Percentiles rank a stretch among this genome's conserved stretches.
phyloP scores from a whole-genome alignment of 2,888 invertebrate species.

The Leptarthrus brevirostris region DNA sequence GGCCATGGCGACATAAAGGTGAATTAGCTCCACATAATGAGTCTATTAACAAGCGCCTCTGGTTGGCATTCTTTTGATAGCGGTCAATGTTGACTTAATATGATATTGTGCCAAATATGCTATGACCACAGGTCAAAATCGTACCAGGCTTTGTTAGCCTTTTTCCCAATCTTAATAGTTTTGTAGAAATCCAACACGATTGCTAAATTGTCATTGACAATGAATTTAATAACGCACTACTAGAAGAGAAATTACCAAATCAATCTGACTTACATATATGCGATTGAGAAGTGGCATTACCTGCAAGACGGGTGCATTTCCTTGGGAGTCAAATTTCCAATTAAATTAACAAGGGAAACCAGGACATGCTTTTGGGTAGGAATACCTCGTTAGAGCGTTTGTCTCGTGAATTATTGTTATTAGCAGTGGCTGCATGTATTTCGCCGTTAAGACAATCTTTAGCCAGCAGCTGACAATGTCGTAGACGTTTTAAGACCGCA shows the following conservation, averaged over 20 bases:
- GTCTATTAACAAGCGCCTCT: background rate
- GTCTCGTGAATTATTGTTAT: constrained; percentile 45
- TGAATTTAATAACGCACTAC: too few relatives aligned
- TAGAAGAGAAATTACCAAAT: too few relatives aligned
- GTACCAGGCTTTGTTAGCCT: background rate
- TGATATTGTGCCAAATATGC: too few relatives aligned
- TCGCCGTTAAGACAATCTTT: constrained; percentile 16
- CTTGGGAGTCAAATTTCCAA: constrained; percentile 18
- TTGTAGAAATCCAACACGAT: background rate
- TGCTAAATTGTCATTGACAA: background rate
- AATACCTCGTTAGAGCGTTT: constrained; percentile 35
- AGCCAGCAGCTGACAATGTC: background rate
- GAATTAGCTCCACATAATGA: constrained; percentile 9
- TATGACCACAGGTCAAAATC: too few relatives aligned
- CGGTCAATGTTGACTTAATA: constrained; percentile 20
- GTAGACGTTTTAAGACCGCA: constrained; percentile 8
- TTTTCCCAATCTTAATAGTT: background rate
- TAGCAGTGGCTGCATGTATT: constrained; percentile 14
- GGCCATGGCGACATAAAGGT: constrained; percentile 11
- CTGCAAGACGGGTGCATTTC: background rate
- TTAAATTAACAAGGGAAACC: constrained; percentile 42
- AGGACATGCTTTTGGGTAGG: constrained; percentile 21
- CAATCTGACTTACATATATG: too few relatives aligned
- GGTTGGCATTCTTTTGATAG: background rate
- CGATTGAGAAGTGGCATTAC: background rate